Base-by-base conservation (phyloP, 2,888 invertebrate genomes). In the Miltochrista miniata region DNA sequence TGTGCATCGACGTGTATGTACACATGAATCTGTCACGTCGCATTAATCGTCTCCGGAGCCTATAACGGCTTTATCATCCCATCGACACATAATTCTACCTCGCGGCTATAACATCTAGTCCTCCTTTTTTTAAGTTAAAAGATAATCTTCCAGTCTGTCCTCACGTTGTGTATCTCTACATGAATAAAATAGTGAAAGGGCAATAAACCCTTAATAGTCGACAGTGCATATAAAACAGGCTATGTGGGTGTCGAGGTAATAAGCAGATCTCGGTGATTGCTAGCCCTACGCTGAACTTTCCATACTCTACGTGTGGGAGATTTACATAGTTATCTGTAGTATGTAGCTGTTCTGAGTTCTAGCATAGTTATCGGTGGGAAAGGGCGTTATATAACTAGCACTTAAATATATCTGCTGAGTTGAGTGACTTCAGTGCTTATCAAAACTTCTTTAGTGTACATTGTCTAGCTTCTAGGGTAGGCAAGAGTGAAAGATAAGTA, bases 231-330 rank as follows among this genome's bases (percentile, higher is more conserved):
- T 64, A 72, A 72, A 75, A 73, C 71, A 74, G 71, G 68, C 34
- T 43, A 72, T 74, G 87, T 87, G 85, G 89, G 86, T 72, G 87
- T 81, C 69, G 72, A 72, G 72, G 79, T 79, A 81, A 78, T 77
- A 79, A 24, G 74, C 72, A 81, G 81, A 83, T 80, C 81, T 74
- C 70, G 76, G 76, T 72, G 83, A 85, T 87, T 79, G 77, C 76
- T 74, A 68, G 64, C 65, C 69, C 74, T 66, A 62, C 72, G 72
- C 75, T 68, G 73, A 76, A 72, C 66, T 67, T 52, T 52, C 38
- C 51, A 57, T 60, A 62, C 48, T 38, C 47, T 48, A 43, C 43
- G 44, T 24, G 18, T 24, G 18, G 18, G 46, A 43, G 48, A 43
- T 50, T 39, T 59, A 41, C 40, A 35, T 49, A 60, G 55, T 39